A percentile compares a stretch with the other conserved stretches of the same genome.
phyloP scores from a whole-genome alignment of 2,888 invertebrate species.

The Adelognathus sp. region DNA sequence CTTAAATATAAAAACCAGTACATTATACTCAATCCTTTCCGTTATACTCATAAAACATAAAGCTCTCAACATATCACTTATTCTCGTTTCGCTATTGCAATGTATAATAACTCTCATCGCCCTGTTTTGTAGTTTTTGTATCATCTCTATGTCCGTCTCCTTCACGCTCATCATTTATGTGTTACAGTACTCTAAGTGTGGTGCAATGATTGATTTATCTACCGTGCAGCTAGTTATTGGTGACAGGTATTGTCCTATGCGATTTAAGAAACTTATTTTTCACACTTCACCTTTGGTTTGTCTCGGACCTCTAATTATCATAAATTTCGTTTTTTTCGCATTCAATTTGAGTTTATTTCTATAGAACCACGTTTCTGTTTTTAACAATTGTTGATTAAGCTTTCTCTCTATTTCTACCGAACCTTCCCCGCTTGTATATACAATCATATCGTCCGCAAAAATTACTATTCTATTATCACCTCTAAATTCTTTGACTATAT shows the following conservation, averaged over 20 bases:
- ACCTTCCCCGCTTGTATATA: slow-evolving; percentile 29
- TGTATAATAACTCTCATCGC: slow-evolving; percentile 4
- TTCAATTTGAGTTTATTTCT: not conserved
- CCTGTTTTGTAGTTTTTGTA: slow-evolving; percentile 19
- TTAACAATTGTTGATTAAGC: slow-evolving; percentile 12
- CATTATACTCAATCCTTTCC: not conserved
- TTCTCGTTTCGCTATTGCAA: not conserved
- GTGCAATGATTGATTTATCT: slow-evolving; percentile 16
- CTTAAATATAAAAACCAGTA: not conserved
- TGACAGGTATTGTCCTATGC: not conserved
- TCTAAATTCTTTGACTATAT: slow-evolving; percentile 5
- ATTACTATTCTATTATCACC: not conserved
- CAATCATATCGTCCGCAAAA: slow-evolving; percentile 42
- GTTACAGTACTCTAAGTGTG: slow-evolving; percentile 16
- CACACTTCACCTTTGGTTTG: not conserved
- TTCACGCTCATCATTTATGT: not conserved
- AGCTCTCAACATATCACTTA: slow-evolving; percentile 11
- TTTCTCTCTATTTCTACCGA: slow-evolving; percentile 27
- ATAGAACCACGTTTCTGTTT: slow-evolving; percentile 26
- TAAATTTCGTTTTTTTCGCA: not conserved
- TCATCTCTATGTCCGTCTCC: not conserved
- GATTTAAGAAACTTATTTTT: too few species aligned
- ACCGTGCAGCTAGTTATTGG: too few species aligned
- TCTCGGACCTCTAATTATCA: not conserved
- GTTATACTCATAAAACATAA: not conserved